phyloP scores from a whole-genome alignment of 2,113 vertebrate genomes.

The Ceuthmochares aereus region DNA sequence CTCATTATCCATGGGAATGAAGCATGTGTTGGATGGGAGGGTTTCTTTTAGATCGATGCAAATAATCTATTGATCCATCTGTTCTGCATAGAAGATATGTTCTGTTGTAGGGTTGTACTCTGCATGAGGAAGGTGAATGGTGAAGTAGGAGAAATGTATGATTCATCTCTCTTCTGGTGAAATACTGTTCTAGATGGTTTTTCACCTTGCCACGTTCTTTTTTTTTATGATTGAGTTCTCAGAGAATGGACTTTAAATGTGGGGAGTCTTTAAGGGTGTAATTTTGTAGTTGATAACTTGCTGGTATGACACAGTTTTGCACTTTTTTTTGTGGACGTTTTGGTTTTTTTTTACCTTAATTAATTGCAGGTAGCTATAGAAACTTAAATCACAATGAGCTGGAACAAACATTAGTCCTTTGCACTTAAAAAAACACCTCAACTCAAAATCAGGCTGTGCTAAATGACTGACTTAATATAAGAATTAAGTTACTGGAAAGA shows the following conservation, averaged over 20 bases:
- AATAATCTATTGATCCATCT: constrained; percentile 1
- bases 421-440: background rate
- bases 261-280: background rate
- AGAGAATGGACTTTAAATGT: background rate
- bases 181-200: background rate
- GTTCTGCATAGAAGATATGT: background rate
- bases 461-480: background rate
- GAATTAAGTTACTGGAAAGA: background rate
- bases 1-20: background rate
- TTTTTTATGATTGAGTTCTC: background rate
- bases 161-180: background rate
- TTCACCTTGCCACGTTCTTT: background rate
- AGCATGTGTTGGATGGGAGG: background rate
- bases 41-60: background rate
- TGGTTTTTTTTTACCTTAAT: background rate
- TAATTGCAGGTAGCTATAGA: background rate
- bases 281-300: background rate
- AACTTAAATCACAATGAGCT: background rate
- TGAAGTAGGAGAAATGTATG: background rate
- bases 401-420: background rate
- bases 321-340: background rate
- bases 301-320: background rate
- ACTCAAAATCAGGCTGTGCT: background rate
- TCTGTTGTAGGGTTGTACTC: background rate
- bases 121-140: background rate